Conservation (phyloP, 2,113 vertebrate species). For the Arothron firmamentum region DNA sequence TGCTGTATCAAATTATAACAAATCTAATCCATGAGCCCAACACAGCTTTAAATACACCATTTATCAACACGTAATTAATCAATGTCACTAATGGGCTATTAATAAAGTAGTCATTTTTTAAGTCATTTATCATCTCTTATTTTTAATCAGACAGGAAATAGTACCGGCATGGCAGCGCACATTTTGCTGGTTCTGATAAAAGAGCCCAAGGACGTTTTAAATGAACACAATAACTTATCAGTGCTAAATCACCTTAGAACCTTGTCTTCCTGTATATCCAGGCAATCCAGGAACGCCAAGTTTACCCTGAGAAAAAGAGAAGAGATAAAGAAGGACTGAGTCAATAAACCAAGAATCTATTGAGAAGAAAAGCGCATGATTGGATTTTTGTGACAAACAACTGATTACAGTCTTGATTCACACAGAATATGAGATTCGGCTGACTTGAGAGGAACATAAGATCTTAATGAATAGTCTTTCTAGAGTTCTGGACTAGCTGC, state of each 20-base stretch:
- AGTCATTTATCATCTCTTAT: slow-evolving; percentile 65
- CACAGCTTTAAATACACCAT: slow-evolving; percentile 63
- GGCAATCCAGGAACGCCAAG: slow-evolving; percentile 70
- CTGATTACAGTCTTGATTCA: no score
- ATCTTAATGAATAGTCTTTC: no score
- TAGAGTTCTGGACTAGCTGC: no score
- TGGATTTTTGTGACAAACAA: neutral
- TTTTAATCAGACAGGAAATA: slow-evolving; percentile 64
- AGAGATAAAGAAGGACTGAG: slow-evolving; percentile 1
- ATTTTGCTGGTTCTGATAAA: slow-evolving; percentile 29
- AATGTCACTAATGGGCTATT: slow-evolving; percentile 71
- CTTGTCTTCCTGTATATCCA: slow-evolving; percentile 70
- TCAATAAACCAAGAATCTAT: slow-evolving; percentile 1
- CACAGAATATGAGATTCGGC: no score
- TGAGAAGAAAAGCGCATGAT: slow-evolving; percentile 6
- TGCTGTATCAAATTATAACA: slow-evolving; percentile 69
- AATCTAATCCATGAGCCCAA: slow-evolving; percentile 68
- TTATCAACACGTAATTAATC: slow-evolving; percentile 69
- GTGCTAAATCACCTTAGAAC: slow-evolving; percentile 62
- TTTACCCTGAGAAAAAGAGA: slow-evolving; percentile 51
- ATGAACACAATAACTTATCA: slow-evolving; percentile 29
- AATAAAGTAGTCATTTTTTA: slow-evolving; percentile 67
- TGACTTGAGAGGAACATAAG: no score
- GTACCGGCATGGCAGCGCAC: slow-evolving; percentile 28
- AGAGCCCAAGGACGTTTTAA: slow-evolving; percentile 26